Evolutionary conservation across 2,113 vertebrate species (phyloP), one percentile per base, ranked within the genome.

Genomic region (Burhinus bistriatus): DNA sequence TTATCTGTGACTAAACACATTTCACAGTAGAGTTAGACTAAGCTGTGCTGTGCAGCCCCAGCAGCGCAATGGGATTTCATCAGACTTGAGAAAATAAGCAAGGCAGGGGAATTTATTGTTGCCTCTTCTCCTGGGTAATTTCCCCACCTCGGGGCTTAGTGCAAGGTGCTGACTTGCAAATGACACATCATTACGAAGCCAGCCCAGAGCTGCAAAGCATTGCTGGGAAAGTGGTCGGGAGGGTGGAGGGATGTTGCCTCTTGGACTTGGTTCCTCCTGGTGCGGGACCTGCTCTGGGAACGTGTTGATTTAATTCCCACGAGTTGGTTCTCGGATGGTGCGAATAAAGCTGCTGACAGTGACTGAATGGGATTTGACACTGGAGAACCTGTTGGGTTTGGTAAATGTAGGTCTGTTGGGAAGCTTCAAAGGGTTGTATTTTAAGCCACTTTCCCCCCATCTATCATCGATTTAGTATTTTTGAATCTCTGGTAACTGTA

Each of bases 141-240:
- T 95, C 95, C 93, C 95, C 95, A 96, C 94, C 96, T 97, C 68
- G 11, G 76, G 91, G 94, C 93, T 97, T 96, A 93, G 90, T 22
- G 59, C 87, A 86, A 95, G 95, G 89, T 94, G 97, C 94, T 96
- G 97, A 97, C 96, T 97, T 97, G 93, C 95, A 94, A 96, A 96
- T 95, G 94, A 94, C 93, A 96, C 94, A 93, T 96, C 93, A 91
- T 94, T 93, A 95, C 27, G 9, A 91, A 93, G 88, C 70, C 94
- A 93, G 83, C 80, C 80, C 87, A 78, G 92, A 94, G 95, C 95
- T 95, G 93, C 95, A 91, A 81, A 94, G 93, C 96, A 64, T 45
- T 49, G 77, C 95, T 97, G 91, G 96, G 92, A 95, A 95, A 85
- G 78, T 81, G 92, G 94, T 95, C 59, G 58, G 15, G 49, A 95